Base-by-base conservation (phyloP, 2,113 vertebrate species). In the Micronycteris hirsuta region DNA sequence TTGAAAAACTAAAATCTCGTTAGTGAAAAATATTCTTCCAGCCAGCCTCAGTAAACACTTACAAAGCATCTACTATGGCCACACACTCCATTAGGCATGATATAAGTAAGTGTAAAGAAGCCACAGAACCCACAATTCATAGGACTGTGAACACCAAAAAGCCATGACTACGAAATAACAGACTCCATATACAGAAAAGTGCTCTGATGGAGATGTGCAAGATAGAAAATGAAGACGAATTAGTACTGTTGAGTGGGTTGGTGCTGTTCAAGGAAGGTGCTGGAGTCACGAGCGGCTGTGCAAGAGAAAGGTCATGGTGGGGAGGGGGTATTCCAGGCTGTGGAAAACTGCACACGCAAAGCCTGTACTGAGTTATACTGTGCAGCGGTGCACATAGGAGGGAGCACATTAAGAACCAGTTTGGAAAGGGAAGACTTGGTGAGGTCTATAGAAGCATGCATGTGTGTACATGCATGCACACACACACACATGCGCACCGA, bases 401-500 rank as follows among this genome's bases (percentile, higher is more conserved):
- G 12, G 11, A 1, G 28, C 3, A 0, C 4, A 45, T 36, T 19
- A 74, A 81, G 58, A 86, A 58, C 49, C 58, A 90, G 54, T 20
- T 24, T 96, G 45, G 41, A 81, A 86, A 80, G 14, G 5, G 13
- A 73, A 24, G 10, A 68, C n/a, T 1, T 36, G 15, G 26, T 33
- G 17, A 77, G 31, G 38, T 45, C 19, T 56, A 13, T 45, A 24
- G 61, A 71, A 49, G 38, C 16, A 65, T 28, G 6, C 22, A 33
- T 1, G 1, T 36, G 15, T 4, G 5, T 1, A 33, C 10, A 45
- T 38, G 56, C 24, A n/a, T 28, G 20, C 5, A 13, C 10, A 54
- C 13, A 43, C 36, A 49, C 24, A 52, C 33, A 49, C 17, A 15
- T 8, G 12, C 20, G 33, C 52, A 43, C 19, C 7, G 33, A 28